These are phyloP conservation scores for Idris sp. DNA, from an alignment of 1,140 invertebrate species.

Conservation along the genomic window DNA sequence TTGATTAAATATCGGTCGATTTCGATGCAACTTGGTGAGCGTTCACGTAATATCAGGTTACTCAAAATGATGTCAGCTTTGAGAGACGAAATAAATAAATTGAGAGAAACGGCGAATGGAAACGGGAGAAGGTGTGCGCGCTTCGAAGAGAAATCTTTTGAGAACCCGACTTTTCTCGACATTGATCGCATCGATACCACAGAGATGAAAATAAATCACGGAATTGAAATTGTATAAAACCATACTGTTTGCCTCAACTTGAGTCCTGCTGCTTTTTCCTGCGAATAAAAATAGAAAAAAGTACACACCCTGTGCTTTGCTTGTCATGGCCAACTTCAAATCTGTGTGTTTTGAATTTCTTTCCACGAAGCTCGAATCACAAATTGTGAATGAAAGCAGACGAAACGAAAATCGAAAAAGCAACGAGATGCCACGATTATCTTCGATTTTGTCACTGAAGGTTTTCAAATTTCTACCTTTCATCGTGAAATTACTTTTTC, in stretches of 20 bases:
- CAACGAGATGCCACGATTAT: constrained; percentile 28
- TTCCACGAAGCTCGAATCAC: constrained; percentile 22
- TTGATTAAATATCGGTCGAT: constrained; percentile 39
- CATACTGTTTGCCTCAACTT: constrained; percentile 31
- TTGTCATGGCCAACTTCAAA: constrained; percentile 43
- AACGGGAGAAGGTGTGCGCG: constrained; percentile 8
- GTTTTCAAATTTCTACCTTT: constrained; percentile 15
- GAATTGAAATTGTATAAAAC: constrained; percentile 66
- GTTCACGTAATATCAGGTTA: constrained; percentile 23
- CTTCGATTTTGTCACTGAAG: constrained; percentile 17
- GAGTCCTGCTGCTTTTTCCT: constrained; percentile 5
- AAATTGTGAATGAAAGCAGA: constrained; percentile 33
- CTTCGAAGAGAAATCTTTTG: constrained; percentile 40
- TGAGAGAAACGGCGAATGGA: constrained; percentile 19
- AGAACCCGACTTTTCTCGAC: constrained; percentile 27
- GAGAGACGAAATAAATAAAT: constrained; percentile 52
- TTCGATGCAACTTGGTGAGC: too few relatives aligned
- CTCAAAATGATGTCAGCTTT: constrained; percentile 41
- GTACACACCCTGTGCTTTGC: constrained; percentile 32
- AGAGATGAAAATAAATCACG: constrained; percentile 67
- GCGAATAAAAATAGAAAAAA: too few relatives aligned
- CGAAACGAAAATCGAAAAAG: constrained; percentile 38
- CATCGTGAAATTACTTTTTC: constrained; percentile 4
- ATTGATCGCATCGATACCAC: constrained; percentile 45
- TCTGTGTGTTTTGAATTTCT: constrained; percentile 44